A percentile compares a stretch with the other conserved stretches of the same genome.
Conservation (phyloP, 2,888 invertebrate genomes). For the Sarcophaga subvicina region DNA sequence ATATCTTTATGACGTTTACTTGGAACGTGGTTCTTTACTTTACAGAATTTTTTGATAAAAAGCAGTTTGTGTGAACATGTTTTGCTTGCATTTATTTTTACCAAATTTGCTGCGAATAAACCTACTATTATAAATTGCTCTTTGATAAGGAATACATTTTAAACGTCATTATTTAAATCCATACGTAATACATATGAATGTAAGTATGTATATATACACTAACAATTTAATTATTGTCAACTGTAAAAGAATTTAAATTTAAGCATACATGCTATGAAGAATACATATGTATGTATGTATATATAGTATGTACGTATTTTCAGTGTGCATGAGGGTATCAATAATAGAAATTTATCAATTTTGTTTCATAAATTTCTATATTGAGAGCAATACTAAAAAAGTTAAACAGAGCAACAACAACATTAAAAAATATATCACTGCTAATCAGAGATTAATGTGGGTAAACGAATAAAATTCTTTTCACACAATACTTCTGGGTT, state of each 20-base stretch:
- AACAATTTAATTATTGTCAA: too few relatives aligned
- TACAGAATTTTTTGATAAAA: too few relatives aligned
- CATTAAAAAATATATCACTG: constrained; percentile 37
- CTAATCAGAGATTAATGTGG: constrained; percentile 53
- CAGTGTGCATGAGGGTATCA: not conserved
- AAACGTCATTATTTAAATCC: not conserved
- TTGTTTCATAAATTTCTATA: constrained; percentile 42
- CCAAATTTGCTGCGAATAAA: too few relatives aligned
- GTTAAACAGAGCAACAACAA: constrained; percentile 1
- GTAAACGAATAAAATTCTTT: constrained; percentile 45
- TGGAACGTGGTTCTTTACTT: too few relatives aligned
- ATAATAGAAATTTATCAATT: not conserved
- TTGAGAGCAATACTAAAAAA: constrained; percentile 20
- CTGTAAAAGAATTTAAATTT: too few relatives aligned
- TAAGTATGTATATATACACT: not conserved
- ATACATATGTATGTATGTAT: not conserved
- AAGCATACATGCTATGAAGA: not conserved
- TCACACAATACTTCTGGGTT: constrained; percentile 34
- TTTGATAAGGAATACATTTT: too few relatives aligned
- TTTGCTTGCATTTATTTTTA: too few relatives aligned
- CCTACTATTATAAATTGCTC: too few relatives aligned
- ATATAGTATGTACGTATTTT: not conserved
- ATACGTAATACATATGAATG: not conserved
- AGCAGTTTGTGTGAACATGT: too few relatives aligned
- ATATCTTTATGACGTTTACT: too few relatives aligned